A percentile compares a stretch with the other conserved stretches of the same genome.
These are phyloP conservation scores for Eidolon helvum DNA, from an alignment of 2,113 vertebrate genomes.

Conservation along the genomic window DNA sequence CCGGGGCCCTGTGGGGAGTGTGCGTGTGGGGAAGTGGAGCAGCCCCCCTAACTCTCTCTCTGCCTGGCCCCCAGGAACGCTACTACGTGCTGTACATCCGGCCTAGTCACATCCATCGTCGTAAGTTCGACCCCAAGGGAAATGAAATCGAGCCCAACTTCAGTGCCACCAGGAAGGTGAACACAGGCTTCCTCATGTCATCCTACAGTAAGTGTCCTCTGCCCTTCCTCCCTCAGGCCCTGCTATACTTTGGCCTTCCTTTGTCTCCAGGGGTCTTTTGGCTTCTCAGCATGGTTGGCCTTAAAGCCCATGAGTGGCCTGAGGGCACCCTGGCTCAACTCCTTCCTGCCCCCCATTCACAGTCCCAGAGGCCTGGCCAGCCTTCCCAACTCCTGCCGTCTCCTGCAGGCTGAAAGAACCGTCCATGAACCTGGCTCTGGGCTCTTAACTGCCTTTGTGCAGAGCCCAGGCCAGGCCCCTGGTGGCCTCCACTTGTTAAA, in stretches of 20 bases:
- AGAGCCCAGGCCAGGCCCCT: neutral
- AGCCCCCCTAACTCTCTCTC: neutral
- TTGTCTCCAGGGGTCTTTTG: neutral
- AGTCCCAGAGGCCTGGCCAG: neutral
- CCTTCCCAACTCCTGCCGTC: neutral
- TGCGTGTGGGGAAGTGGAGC: neutral
- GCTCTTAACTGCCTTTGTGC: neutral
- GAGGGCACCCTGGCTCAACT: neutral
- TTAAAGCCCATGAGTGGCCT: neutral
- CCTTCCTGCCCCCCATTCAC: neutral
- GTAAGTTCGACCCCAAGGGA: constrained; percentile 87
- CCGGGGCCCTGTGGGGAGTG: neutral
- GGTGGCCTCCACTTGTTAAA: neutral
- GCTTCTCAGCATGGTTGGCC: neutral
- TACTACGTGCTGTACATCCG: constrained; percentile 88
- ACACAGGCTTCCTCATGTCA: constrained; percentile 92
- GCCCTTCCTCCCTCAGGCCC: neutral
- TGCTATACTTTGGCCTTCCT: neutral
- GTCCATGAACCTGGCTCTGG: neutral
- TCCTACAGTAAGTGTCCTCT: constrained; percentile 89
- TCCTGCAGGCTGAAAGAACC: neutral
- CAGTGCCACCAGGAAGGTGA: constrained; percentile 89
- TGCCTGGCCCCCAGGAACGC: constrained; percentile 80
- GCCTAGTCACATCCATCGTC: constrained; percentile 85
- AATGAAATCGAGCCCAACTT: constrained; percentile 92